phyloP scores from a whole-genome alignment of 1,140 invertebrate genomes.

The Drosophila punjabiensis region DNA sequence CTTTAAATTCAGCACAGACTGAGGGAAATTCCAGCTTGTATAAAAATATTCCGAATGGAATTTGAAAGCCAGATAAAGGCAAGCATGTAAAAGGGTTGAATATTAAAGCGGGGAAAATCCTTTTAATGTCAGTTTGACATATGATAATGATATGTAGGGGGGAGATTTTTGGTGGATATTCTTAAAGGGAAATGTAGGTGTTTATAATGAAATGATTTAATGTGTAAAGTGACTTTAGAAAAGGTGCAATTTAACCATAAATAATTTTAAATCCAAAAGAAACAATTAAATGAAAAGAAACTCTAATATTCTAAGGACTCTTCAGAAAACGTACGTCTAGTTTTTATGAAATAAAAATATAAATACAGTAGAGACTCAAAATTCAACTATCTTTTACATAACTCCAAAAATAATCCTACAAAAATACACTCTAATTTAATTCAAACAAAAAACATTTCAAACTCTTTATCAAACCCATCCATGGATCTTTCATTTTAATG shows the following conservation, averaged over 20 bases:
- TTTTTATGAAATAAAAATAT: no score
- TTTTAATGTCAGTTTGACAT: not conserved
- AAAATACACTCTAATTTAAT: not conserved
- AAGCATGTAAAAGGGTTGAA: conserved; percentile 1
- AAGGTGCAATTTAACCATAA: not conserved
- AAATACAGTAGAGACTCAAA: no score
- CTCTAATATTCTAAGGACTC: no score
- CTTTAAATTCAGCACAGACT: not conserved
- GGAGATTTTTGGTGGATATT: not conserved
- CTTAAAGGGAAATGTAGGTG: not conserved
- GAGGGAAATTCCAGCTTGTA: conserved; percentile 2
- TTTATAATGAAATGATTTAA: not conserved
- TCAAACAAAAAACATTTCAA: no score
- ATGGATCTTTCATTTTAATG: conserved; percentile 12
- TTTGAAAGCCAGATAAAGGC: conserved; percentile 1
- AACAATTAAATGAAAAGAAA: no score
- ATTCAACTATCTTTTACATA: not conserved
- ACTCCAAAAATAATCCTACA: not conserved
- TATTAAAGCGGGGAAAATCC: not conserved
- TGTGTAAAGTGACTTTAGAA: not conserved
- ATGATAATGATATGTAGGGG: not conserved
- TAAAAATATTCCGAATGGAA: conserved; percentile 1
- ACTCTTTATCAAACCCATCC: conserved; percentile 8
- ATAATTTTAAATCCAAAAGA: not conserved
- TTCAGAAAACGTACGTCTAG: no score